Evolutionary conservation across 2,888 invertebrate species (phyloP).

Genomic region (Chrysolina oricalcia): DNA sequence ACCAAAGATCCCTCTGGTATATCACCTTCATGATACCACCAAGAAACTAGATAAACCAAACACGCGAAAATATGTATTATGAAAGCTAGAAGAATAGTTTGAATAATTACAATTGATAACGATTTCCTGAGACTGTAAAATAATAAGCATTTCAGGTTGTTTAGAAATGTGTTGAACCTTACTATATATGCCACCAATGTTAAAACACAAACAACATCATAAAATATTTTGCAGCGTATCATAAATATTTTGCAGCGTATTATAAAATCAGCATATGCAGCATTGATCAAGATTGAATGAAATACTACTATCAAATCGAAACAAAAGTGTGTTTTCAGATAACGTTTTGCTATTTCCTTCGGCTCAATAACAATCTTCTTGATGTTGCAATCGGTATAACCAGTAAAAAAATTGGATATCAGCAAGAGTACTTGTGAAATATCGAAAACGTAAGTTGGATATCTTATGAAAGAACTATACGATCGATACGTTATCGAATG

Average conservation of each 20-base stretch:
- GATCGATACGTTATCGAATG: neutral
- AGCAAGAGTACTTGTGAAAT: constrained; percentile 11
- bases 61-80: neutral
- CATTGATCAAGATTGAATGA: neutral
- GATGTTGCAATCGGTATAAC: constrained; percentile 18
- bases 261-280: neutral
- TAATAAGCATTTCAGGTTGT: neutral
- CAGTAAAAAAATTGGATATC: constrained; percentile 26
- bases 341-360: constrained; percentile 7
- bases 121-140: neutral
- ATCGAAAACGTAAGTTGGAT: constrained; percentile 1
- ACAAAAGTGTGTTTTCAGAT: constrained; percentile 33
- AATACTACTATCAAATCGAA: constrained; percentile 18
- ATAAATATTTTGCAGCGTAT: too few species aligned
- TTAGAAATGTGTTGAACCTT: neutral
- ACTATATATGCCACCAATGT: neutral
- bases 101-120: neutral
- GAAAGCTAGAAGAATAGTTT: neutral
- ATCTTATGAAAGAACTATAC: neutral
- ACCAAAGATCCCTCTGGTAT: neutral
- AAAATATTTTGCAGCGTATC: neutral
- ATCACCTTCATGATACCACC: neutral
- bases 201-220: neutral
- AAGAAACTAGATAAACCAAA: neutral
- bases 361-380: constrained; percentile 22